Evolutionary conservation across 2,113 vertebrate genomes (phyloP), one percentile per base, ranked within the genome.

Genomic region (Spizaetus ornatus): DNA sequence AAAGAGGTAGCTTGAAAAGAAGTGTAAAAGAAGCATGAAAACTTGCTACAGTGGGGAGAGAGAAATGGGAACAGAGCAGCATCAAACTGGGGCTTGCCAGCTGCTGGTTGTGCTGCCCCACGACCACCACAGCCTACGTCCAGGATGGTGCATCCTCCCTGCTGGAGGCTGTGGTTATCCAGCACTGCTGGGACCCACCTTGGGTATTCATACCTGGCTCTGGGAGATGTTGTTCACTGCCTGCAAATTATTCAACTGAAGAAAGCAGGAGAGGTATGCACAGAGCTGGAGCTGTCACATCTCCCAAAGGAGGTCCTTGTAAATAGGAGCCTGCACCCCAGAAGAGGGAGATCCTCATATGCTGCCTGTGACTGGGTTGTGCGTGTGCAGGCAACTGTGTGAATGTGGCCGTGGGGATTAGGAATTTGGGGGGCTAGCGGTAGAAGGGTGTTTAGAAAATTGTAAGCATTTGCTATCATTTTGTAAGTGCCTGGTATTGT

Each of bases 361-460:
- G 0, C 21, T 56, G 14, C 43, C 65, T 19, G 31, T 27, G 31
- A 40, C 32, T 3, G 21, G 45, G 19, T 4, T 45, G 5, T 47
- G 65, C 0, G 3, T 32, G 27, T 40, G 45, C 25, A 53, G 53
- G 31, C 14, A 66, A 5, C 12, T 26, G 3, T 29, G 9, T 29
- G 12, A 63, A 23, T 0, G 0, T 36, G n/a, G 18, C n/a, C 1
- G 0, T 9, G 20, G 29, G 45, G 21, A 29, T 72, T 19, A 50
- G 66, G 72, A 52, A 40, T 43, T 53, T 69, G 27, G 4, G 16
- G 22, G 1, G 10, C 10, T 48, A 45, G 62, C 1, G 7, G 11
- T 3, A n/a, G 52, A 69, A 79, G 9, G 20, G 5, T 36, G 9
- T 43, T 88, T 22, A 77, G 40, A 88, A 83, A 90, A 66, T 11